phyloP scores from a whole-genome alignment of 64 coral and sea anemone genomes.

The Trachythela sp. region DNA sequence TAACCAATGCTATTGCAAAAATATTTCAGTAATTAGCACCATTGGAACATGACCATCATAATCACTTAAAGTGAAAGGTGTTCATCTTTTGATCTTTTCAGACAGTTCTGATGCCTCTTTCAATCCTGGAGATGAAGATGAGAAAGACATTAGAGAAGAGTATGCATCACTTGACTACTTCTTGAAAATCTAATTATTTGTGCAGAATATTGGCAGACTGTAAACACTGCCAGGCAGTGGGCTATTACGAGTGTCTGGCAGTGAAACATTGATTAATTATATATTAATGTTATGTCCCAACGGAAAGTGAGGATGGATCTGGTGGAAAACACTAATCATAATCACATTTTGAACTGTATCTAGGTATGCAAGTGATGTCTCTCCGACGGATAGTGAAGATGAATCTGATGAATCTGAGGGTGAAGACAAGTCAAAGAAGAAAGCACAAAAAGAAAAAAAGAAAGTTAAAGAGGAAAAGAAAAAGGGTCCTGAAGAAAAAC shows the following conservation, averaged over 20 bases:
- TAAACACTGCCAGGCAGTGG: too few relatives aligned
- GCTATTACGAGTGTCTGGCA: too few relatives aligned
- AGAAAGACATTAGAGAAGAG: slow-evolving; percentile 74
- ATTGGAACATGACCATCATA: too few relatives aligned
- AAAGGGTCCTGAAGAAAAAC: slow-evolving; percentile 48
- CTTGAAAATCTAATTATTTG: too few relatives aligned
- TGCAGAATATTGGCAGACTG: too few relatives aligned
- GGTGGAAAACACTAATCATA: too few relatives aligned
- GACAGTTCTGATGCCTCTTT: slow-evolving; percentile 82
- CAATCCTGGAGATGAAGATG: slow-evolving; percentile 62
- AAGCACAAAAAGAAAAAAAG: slow-evolving; percentile 74
- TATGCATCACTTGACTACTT: slow-evolving; percentile 40
- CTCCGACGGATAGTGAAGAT: slow-evolving; percentile 49
- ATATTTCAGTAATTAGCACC: too few relatives aligned
- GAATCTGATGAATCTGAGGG: slow-evolving; percentile 43
- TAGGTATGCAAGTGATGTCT: slow-evolving; percentile 85
- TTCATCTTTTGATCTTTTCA: too few relatives aligned
- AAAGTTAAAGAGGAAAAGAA: slow-evolving; percentile 77
- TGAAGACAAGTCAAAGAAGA: slow-evolving; percentile 48
- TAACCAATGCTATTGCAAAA: too few relatives aligned
- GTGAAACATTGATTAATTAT: too few relatives aligned
- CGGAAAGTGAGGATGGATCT: too few relatives aligned
- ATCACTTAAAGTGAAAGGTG: too few relatives aligned
- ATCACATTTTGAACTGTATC: not conserved
- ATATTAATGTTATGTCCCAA: not conserved